Percentiles rank a stretch among this genome's conserved stretches.
phyloP scores from a whole-genome alignment of 2,113 vertebrate genomes.

The Callionymus lyra region DNA sequence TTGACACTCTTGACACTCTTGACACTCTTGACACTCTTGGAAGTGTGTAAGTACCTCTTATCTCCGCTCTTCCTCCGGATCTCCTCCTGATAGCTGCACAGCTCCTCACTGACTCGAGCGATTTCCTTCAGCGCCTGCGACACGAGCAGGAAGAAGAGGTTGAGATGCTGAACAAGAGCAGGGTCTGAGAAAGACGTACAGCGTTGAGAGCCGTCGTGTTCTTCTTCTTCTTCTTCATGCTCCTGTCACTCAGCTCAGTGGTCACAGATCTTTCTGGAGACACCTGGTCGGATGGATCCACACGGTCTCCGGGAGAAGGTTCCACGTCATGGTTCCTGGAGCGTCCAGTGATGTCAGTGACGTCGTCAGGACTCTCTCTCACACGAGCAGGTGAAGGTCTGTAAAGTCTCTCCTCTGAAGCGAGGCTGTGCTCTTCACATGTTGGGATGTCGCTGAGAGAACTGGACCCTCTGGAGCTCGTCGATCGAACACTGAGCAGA shows the following conservation, averaged over 20 bases:
- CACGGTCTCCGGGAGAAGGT: constrained; percentile 8
- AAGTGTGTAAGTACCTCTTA: constrained; percentile 81
- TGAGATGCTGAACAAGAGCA: not conserved
- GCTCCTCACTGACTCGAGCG: constrained; percentile 89
- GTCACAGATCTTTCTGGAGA: constrained; percentile 18
- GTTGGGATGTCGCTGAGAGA: constrained; percentile 46
- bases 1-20: too few species aligned
- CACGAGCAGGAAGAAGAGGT: constrained; percentile 8
- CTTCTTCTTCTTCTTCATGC: constrained; percentile 69
- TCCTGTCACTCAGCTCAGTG: constrained; percentile 43
- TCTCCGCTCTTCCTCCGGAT: constrained; percentile 72
- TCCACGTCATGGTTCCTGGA: too few species aligned
- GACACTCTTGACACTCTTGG: too few species aligned
- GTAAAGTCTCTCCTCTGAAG: constrained; percentile 26
- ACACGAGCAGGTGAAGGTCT: not conserved
- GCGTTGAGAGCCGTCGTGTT: constrained; percentile 77
- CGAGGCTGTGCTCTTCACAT: constrained; percentile 47
- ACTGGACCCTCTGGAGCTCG: constrained; percentile 45
- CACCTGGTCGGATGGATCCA: constrained; percentile 35
- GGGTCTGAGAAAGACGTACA: constrained; percentile 67
- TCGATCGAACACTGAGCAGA: constrained; percentile 60
- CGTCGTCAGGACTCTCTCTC: constrained; percentile 6
- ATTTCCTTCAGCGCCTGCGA: constrained; percentile 92
- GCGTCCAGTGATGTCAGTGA: constrained; percentile 10
- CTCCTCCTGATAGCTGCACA: constrained; percentile 94